Evolutionary conservation across 2,797 vertebrate genomes (phyloP).

Genomic region (Hoplostethus mediterraneus): DNA sequence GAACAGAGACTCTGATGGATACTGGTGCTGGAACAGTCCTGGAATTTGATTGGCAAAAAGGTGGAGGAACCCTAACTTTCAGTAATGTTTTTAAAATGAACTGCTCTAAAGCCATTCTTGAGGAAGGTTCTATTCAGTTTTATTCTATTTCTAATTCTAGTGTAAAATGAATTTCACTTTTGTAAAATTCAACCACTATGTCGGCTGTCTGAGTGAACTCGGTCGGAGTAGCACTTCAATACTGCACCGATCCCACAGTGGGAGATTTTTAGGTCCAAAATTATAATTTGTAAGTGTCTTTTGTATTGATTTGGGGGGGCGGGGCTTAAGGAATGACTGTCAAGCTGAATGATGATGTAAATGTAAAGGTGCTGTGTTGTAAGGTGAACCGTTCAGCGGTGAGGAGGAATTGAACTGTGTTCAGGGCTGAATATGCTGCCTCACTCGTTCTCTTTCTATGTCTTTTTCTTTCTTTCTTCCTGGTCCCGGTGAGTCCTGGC

Average conservation of each 20-base stretch:
- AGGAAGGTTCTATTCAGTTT: not conserved
- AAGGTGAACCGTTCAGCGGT: not conserved
- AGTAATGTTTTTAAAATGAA: not conserved
- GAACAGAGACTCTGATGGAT: no score
- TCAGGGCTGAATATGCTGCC: not conserved
- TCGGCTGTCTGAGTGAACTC: not conserved
- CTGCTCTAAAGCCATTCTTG: not conserved
- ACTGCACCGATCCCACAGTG: conserved; percentile 34
- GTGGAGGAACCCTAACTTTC: not conserved
- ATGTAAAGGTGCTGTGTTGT: not conserved
- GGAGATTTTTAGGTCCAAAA: conserved; percentile 13
- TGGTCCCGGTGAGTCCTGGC: conserved; percentile 26
- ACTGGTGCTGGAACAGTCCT: no score
- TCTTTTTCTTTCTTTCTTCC: not conserved
- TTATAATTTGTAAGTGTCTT: not conserved
- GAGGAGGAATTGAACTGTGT: not conserved
- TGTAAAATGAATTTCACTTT: not conserved
- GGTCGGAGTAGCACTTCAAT: conserved; percentile 10
- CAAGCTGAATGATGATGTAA: conserved; percentile 18
- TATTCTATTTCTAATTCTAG: not conserved
- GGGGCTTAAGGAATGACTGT: conserved; percentile 9
- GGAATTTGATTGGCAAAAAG: no score
- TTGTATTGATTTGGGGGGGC: not conserved
- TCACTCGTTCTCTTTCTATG: no score
- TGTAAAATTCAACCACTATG: conserved; percentile 25